These are phyloP conservation scores for Stenotaenia linearis DNA, from an alignment of 2,888 invertebrate genomes.

Conservation along the genomic window DNA sequence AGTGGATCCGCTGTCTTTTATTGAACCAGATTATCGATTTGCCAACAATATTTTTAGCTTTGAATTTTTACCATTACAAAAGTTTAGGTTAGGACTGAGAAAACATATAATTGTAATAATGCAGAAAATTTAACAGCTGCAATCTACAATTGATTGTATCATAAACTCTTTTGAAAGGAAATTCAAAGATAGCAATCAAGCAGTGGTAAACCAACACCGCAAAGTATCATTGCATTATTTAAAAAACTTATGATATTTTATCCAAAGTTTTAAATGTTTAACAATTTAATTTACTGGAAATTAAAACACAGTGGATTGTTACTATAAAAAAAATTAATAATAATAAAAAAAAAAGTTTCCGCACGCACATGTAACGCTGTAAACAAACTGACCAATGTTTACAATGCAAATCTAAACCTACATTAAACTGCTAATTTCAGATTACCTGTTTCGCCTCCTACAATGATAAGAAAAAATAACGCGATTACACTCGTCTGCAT, in stretches of 20 bases:
- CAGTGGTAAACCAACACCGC: not conserved
- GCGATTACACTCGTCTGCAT: not conserved
- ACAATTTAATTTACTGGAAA: not conserved
- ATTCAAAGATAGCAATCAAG: not conserved
- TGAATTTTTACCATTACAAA: not conserved
- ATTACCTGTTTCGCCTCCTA: not conserved
- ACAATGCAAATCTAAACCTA: not conserved
- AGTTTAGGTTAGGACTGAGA: not conserved
- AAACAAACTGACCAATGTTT: not conserved
- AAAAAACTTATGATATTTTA: not conserved
- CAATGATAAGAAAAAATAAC: not conserved
- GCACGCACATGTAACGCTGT: not conserved
- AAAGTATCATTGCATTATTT: not conserved
- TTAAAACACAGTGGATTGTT: not conserved
- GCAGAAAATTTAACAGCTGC: not conserved
- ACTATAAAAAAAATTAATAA: not conserved
- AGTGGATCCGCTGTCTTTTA: not conserved
- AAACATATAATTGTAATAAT: not conserved
- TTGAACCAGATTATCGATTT: slow-evolving; percentile 4
- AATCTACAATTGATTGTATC: not conserved
- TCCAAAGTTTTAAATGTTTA: not conserved
- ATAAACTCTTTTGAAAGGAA: not conserved
- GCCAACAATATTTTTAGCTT: not conserved
- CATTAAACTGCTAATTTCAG: not conserved
- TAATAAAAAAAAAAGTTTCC: not conserved